Percentiles rank a stretch among this genome's conserved stretches.
These are phyloP conservation scores for Hydrocynus forskahlii DNA, from an alignment of 2,797 vertebrate species.

Conservation along the genomic window DNA sequence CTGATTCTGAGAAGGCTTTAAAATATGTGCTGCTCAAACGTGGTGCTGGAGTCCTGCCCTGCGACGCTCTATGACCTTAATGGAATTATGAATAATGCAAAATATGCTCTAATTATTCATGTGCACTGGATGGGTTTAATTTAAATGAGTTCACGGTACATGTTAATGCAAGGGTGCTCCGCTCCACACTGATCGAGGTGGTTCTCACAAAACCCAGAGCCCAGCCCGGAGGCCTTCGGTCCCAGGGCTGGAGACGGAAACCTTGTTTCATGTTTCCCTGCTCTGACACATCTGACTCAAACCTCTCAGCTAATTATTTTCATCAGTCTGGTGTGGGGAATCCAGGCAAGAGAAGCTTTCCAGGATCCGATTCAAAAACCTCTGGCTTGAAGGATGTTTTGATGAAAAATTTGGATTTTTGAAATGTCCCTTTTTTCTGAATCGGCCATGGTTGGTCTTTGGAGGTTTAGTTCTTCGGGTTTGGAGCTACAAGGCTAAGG, in stretches of 20 bases:
- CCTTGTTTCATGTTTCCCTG: neutral
- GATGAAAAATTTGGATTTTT: neutral
- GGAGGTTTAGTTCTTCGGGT: neutral
- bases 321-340: neutral
- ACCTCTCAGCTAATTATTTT: neutral
- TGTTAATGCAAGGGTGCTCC: constrained; percentile 45
- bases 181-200: neutral
- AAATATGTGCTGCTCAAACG: neutral
- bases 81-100: constrained; percentile 50
- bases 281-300: neutral
- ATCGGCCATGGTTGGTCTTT: neutral
- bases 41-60: neutral
- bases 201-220: neutral
- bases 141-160: constrained; percentile 52
- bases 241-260: neutral
- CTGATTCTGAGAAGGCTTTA: neutral
- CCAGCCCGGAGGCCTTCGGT: neutral
- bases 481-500: neutral
- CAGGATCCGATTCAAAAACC: neutral
- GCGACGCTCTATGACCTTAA: constrained; percentile 36
- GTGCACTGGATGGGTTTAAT: constrained; percentile 52
- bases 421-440: neutral
- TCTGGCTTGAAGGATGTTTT: neutral
- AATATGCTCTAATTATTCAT: constrained; percentile 52
- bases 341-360: no score